Evolutionary conservation across 2,888 invertebrate species (phyloP).

Genomic region (Megaustenia siamemsis): DNA sequence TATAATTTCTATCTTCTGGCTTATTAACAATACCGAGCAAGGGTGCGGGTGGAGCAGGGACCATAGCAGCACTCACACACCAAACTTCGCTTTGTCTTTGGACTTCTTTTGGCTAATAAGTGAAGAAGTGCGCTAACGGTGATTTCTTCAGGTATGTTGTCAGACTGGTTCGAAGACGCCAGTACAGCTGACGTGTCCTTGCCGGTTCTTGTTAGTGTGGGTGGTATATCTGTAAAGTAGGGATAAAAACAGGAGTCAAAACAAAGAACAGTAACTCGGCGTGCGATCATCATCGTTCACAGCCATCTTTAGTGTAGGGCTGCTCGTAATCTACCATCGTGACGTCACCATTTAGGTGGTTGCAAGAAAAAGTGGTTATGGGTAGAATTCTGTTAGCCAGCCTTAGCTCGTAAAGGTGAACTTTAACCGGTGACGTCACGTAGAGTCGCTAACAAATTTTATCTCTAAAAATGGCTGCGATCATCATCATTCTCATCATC

Average conservation of each 20-base stretch:
- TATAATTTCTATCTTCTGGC: too few species aligned
- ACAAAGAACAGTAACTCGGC: background rate
- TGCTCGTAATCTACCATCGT: too few species aligned
- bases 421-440: too few species aligned
- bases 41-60: constrained; percentile 34
- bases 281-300: too few species aligned
- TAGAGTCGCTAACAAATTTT: too few species aligned
- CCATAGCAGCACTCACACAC: constrained; percentile 55
- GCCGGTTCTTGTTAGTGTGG: background rate
- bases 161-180: background rate
- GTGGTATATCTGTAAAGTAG: background rate
- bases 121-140: background rate
- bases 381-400: too few species aligned
- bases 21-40: constrained; percentile 43
- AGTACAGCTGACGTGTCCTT: background rate
- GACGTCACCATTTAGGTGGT: too few species aligned
- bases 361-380: too few species aligned
- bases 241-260: background rate
- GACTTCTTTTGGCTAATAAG: background rate
- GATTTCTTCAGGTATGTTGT: background rate
- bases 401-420: too few species aligned
- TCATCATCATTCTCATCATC: too few species aligned
- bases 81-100: constrained; percentile 6
- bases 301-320: too few species aligned
- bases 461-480: too few species aligned